phyloP scores from a whole-genome alignment of 2,113 vertebrate genomes.

The Tachysurus fulvidraco region DNA sequence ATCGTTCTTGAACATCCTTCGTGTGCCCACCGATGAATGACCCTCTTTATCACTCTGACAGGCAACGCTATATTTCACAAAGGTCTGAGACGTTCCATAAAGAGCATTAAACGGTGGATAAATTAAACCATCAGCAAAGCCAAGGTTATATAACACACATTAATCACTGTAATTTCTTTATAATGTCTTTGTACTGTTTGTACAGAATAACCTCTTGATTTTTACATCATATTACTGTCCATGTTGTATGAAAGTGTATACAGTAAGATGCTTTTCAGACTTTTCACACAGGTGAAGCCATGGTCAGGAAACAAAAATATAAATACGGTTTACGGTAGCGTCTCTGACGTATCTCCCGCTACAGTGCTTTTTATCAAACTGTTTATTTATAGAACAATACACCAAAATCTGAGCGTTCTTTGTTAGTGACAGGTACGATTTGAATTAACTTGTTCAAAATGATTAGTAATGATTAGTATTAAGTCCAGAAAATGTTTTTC shows the following conservation, averaged over 20 bases:
- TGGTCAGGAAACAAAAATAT: neutral
- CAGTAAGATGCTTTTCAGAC: neutral
- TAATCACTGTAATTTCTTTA: neutral
- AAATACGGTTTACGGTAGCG: neutral
- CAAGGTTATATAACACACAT: slow-evolving; percentile 6
- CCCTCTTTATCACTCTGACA: slow-evolving; percentile 30
- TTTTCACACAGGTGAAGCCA: neutral
- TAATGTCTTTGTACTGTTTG: neutral
- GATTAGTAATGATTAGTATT: too few species aligned
- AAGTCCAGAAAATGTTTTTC: too few species aligned
- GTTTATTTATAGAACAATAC: neutral
- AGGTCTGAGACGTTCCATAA: slow-evolving; percentile 3
- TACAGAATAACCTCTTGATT: neutral
- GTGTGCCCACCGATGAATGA: slow-evolving; percentile 7
- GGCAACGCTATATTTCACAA: neutral
- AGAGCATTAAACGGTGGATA: slow-evolving; percentile 17
- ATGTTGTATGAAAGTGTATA: neutral
- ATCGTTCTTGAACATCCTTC: neutral
- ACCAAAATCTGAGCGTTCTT: neutral
- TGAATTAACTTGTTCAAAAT: neutral
- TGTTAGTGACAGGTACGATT: neutral
- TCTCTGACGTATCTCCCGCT: neutral
- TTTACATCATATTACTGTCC: neutral
- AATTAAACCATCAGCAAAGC: slow-evolving; percentile 27
- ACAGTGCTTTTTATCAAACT: neutral